Evolutionary conservation across 2,113 vertebrate species (phyloP).

Genomic region (Panthera tigris): DNA sequence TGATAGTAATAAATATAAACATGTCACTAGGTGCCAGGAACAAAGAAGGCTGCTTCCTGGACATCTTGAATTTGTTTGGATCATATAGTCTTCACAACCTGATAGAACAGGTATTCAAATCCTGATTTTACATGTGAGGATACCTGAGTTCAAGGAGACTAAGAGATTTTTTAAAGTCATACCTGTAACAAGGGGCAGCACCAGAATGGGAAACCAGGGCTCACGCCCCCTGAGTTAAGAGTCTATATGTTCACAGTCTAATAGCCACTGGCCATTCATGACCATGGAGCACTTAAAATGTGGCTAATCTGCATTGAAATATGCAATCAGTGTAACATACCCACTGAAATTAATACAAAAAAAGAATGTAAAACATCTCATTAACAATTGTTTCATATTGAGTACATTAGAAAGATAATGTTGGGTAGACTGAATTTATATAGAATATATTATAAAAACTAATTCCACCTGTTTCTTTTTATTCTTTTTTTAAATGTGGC

Average conservation of each 20-base stretch:
- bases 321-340: neutral
- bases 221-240: neutral
- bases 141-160: neutral
- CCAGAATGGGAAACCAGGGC: neutral
- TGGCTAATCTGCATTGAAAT: neutral
- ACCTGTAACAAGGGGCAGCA: neutral
- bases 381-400: neutral
- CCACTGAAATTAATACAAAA: accelerated
- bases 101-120: neutral
- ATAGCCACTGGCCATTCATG: neutral
- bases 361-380: neutral
- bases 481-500: neutral
- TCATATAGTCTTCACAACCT: neutral
- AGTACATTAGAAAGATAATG: neutral
- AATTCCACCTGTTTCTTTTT: neutral
- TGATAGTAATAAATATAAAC: neutral
- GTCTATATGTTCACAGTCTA: neutral
- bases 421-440: neutral
- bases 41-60: neutral
- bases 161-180: neutral
- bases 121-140: neutral
- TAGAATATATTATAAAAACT: neutral
- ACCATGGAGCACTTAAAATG: neutral
- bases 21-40: too few relatives aligned
- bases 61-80: neutral